A percentile compares a stretch with the other conserved stretches of the same genome.
Conservation (phyloP, 2,113 vertebrate species). For the Phainopepla nitens region DNA sequence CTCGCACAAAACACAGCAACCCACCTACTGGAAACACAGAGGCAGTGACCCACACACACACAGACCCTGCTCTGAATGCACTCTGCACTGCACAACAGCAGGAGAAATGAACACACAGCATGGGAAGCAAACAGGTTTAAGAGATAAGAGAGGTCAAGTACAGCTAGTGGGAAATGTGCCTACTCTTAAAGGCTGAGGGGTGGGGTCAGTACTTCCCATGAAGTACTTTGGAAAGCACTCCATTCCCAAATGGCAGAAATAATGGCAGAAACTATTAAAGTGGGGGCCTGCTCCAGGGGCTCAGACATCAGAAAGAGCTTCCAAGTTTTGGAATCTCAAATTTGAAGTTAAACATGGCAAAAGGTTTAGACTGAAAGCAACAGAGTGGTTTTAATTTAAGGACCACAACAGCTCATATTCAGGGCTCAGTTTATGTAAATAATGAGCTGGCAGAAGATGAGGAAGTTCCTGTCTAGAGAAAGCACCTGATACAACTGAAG, state of each 20-base stretch:
- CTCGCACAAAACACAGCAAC: not conserved
- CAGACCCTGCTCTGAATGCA: not conserved
- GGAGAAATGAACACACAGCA: not conserved
- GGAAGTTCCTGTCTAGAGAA: not conserved
- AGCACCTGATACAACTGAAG: not conserved
- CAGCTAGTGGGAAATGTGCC: not conserved
- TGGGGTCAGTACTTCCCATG: not conserved
- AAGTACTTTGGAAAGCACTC: not conserved
- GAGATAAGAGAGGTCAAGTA: not conserved
- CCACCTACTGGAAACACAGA: fast-evolving
- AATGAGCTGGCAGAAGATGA: not conserved
- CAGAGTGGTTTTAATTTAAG: not conserved
- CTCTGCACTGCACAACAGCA: not conserved
- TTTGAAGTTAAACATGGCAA: not conserved
- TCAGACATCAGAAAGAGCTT: not conserved
- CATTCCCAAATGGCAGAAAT: not conserved
- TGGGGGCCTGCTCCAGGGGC: not conserved
- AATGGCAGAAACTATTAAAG: not conserved
- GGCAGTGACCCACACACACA: not conserved
- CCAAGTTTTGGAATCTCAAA: not conserved
- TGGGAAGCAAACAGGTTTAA: not conserved
- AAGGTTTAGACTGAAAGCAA: not conserved
- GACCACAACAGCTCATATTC: not conserved
- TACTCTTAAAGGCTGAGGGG: not conserved
- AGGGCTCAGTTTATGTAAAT: not conserved